A percentile compares a stretch with the other conserved stretches of the same genome.
Evolutionary conservation across 2,113 vertebrate species (phyloP).

Genomic region (Hippotragus niger): DNA sequence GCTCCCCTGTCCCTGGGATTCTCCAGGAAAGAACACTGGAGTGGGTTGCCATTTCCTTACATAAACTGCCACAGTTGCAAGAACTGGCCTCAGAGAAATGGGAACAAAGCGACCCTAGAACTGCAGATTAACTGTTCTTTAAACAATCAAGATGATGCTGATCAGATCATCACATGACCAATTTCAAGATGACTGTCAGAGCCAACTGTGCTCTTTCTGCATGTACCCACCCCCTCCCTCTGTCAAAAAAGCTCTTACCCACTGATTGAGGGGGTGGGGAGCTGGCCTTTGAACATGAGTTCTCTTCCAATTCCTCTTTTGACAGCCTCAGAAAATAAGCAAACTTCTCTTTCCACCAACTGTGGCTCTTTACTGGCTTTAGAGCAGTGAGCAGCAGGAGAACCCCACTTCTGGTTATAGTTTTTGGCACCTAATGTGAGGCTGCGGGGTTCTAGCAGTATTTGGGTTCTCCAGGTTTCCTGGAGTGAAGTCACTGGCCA

Average conservation of each 20-base stretch:
- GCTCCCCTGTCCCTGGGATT: no score
- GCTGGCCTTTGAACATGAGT: background rate
- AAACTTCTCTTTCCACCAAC: background rate
- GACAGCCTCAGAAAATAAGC: background rate
- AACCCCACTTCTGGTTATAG: background rate
- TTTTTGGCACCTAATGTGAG: background rate
- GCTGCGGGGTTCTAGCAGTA: background rate
- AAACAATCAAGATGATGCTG: background rate
- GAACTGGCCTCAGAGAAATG: background rate
- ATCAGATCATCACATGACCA: background rate
- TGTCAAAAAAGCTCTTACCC: background rate
- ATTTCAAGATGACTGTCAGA: background rate
- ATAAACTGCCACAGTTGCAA: background rate
- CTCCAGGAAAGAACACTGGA: no score
- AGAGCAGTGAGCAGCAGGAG: background rate
- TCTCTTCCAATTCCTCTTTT: background rate
- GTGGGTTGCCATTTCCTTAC: no score
- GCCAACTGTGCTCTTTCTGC: background rate
- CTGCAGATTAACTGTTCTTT: background rate
- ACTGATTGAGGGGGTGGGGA: background rate
- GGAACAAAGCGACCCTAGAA: background rate
- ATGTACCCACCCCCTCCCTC: background rate
- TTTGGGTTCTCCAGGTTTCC: background rate
- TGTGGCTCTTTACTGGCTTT: background rate
- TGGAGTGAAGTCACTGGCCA: background rate